Base-by-base conservation (phyloP, 2,113 vertebrate species). In the Indicator indicator region DNA sequence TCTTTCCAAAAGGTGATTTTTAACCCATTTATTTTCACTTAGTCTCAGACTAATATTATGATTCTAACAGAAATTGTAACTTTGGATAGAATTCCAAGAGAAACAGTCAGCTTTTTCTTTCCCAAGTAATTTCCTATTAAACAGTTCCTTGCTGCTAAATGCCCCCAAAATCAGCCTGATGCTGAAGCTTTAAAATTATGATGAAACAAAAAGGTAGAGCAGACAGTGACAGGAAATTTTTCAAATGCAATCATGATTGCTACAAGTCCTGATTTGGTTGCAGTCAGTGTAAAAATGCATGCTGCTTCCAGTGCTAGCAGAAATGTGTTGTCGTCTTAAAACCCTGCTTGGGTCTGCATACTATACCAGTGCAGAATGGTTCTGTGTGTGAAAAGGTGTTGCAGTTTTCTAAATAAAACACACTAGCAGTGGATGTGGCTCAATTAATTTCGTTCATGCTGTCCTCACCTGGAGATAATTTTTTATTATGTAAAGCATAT, bases 141-240 rank as follows among this genome's bases (percentile, higher is more conserved):
- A 68, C 32, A 81, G 44, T 12, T 85, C 55, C 69, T 81, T 59
- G 52, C 67, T 90, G 73, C 36, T 50, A 60, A 93, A 55, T 58
- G 55, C 46, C 63, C 92, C 59, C 59, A 73, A 87, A 93, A 83
- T 58, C 81, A 89, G 81, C 65, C 86, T 75, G 59, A 46, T 70
- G 69, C 77, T 0, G 26, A 90, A 24, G 63, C 44, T 93, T 92
- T 79, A 42, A 92, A 73, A 56, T 60, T 26, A 18, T 26, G 73
- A 83, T 77, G 87, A 68, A 79, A 67, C 46, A 56, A 36, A 79
- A 88, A 92, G 94, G 84, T 89, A 93, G 83, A 84, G 56, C 93
- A 96, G 73, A 59, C 38, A 55, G 54, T 23, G 50, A 85, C 50
- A 76, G 60, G 63, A 69, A 72, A 78, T 55, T 46, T 95, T 90